These are phyloP conservation scores for Euclidia mi DNA, from an alignment of 2,888 invertebrate species.

Conservation along the genomic window DNA sequence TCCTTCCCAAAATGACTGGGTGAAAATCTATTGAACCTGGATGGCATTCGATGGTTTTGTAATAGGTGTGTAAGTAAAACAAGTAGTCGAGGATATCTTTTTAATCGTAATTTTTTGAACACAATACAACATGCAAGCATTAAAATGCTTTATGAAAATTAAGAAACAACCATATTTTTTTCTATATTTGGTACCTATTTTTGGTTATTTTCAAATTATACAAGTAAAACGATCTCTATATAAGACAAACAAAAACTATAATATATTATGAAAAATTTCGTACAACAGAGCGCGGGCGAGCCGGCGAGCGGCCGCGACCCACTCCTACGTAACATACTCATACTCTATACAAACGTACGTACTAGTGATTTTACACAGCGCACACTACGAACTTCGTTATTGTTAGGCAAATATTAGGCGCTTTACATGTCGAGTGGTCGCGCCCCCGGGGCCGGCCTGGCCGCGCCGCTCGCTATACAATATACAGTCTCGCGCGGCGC, in stretches of 20 bases:
- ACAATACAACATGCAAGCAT: constrained; percentile 91
- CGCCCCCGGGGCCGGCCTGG: constrained; percentile 38
- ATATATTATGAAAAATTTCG: constrained; percentile 87
- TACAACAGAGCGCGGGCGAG: constrained; percentile 75
- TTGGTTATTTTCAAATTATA: constrained; percentile 88
- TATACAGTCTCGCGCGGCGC: constrained; percentile 41
- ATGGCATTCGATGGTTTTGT: no score
- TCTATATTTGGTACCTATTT: constrained; percentile 90
- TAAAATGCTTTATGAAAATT: constrained; percentile 88
- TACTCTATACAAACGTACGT: constrained; percentile 56
- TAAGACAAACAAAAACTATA: constrained; percentile 88
- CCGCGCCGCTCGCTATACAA: constrained; percentile 28
- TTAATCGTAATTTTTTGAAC: constrained; percentile 89
- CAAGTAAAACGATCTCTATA: constrained; percentile 86
- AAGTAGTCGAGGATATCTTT: constrained; percentile 79
- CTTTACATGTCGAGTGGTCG: constrained; percentile 25
- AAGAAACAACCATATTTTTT: constrained; percentile 86
- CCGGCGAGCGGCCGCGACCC: constrained; percentile 63
- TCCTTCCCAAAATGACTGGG: no score
- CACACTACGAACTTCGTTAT: constrained; percentile 34
- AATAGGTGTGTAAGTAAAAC: constrained; percentile 44
- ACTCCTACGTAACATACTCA: constrained; percentile 46
- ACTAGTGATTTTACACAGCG: constrained; percentile 55
- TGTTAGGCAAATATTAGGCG: constrained; percentile 58
- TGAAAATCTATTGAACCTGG: no score